Evolutionary conservation across 2,888 invertebrate genomes (phyloP), one percentile per base, ranked within the genome.

Genomic region (Autographa gamma): DNA sequence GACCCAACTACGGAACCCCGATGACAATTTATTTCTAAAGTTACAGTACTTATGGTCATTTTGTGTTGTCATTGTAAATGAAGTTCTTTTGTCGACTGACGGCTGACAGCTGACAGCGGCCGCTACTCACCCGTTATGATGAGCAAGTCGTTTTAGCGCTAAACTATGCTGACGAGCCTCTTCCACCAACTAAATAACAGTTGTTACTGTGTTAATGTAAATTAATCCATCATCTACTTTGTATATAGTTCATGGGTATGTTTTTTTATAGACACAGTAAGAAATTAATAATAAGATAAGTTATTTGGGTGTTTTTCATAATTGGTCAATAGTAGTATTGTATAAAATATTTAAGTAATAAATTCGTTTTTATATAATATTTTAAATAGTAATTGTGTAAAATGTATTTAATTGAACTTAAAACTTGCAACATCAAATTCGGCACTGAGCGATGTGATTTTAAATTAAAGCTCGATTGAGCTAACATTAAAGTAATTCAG

Each of bases 21-120:
- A 6, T 2, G 48, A 8, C 8, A 48, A n/a, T 16, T 6, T 9
- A 11, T 48, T 48, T 48, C n/a, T 6, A 8, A 4, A n/a, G 48
- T n/a, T 6, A 48, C 48, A 8, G 48, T n/a, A n/a, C 7, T 48
- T 16, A n/a, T 48, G 48, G 48, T 48, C 48, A 48, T 48, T 48
- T 48, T 48, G 48, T 48, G n/a, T n/a, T 48, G 48, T 48, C 48
- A 48, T 48, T n/a, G 48, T n/a, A n/a, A n/a, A 48, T 48, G n/a
- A 48, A 48, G 48, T n/a, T 48, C n/a, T 48, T 48, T n/a, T 16
- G n/a, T 48, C 14, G n/a, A n/a, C 48, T 8, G n/a, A 48, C 48
- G n/a, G 48, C 48, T n/a, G n/a, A n/a, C n/a, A n/a, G 48, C 48
- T 8, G n/a, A 48, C 48, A 48, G 48, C 48, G 48, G n/a, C 48